Base-by-base conservation (phyloP, 2,888 invertebrate genomes). In the Dolomedes plantarius region DNA sequence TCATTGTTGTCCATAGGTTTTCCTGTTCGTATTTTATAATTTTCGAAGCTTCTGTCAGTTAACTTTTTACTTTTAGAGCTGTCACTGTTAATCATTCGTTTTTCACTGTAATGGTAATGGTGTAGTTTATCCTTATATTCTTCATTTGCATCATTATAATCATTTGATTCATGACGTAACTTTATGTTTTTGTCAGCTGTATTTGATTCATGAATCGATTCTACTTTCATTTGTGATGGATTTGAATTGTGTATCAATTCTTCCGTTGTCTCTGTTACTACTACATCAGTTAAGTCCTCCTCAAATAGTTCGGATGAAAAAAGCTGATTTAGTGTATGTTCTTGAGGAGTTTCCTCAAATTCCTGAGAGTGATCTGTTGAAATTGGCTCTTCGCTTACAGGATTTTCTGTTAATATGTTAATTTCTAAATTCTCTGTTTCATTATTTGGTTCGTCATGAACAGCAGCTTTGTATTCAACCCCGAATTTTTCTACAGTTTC, bases 11-110 rank as follows among this genome's bases (percentile, higher is more conserved):
- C 85, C 5, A 28, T 6, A 7, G 85, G 74, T 27, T 67, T 78
- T 56, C 77, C 56, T 7, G 67, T 77, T 64, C 68, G 73, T 13
- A 64, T 31, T 69, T 74, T 79, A n/a, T 56, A 74, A 62, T 85
- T 67, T 19, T 73, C 68, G 16, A 65, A 64, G 36, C 46, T 28
- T 29, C 28, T 31, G 1, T 67, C 31, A 1, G 13, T 7, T n/a
- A 67, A 0, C 23, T 67, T 67, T 1, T 67, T 11, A 67, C 23
- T 19, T 62, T 3, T 62, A 29, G 3, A 29, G 5, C 9, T 31
- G n/a, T 67, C 65, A 16, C 46, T 69, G 16, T 36, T 31, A 13
- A 50, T 23, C 64, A 65, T 82, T n/a, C 69, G 19, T 56, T 56
- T 56, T 6, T 56, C 56, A 23, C 19, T 23, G 56, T 23, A 23